Conservation (phyloP, 2,888 invertebrate species). For the Thereva nobilitata region DNA sequence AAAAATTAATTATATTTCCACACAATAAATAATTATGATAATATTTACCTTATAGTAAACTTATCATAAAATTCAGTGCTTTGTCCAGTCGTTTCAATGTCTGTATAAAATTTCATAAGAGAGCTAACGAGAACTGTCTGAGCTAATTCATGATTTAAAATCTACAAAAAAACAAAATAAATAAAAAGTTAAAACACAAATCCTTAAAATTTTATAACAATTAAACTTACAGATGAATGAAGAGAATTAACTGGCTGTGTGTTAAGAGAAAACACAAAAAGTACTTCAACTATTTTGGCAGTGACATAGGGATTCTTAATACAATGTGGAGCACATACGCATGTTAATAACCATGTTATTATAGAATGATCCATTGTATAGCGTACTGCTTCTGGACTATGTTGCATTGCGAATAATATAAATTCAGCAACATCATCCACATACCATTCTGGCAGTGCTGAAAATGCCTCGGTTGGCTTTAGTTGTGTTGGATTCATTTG, state of each 20-base stretch:
- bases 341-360: constrained; percentile 84
- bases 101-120: constrained; percentile 98
- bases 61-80: constrained; percentile 99
- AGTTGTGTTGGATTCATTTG: constrained; percentile 64
- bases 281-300: constrained; percentile 93
- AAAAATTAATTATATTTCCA: constrained; percentile 1
- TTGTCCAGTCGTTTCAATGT: constrained; percentile 96
- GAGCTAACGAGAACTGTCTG: constrained; percentile 82
- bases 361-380: constrained; percentile 80
- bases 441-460: constrained; percentile 95
- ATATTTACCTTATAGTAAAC: constrained; percentile 81
- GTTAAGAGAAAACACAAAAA: constrained; percentile 77
- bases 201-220: not conserved
- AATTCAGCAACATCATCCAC: constrained; percentile 97
- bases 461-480: constrained; percentile 74
- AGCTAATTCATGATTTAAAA: constrained; percentile 87
- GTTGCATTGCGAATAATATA: constrained; percentile 87
- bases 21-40: not conserved
- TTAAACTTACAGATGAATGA: constrained; percentile 50
- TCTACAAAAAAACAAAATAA: constrained; percentile 56
- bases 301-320: constrained; percentile 96
- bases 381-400: constrained; percentile 73
- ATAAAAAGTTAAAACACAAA: constrained; percentile 23
- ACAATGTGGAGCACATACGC: constrained; percentile 87
- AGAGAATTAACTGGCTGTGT: constrained; percentile 61